phyloP scores from a whole-genome alignment of 2,888 invertebrate genomes.

The Asteroscopus sphinx region DNA sequence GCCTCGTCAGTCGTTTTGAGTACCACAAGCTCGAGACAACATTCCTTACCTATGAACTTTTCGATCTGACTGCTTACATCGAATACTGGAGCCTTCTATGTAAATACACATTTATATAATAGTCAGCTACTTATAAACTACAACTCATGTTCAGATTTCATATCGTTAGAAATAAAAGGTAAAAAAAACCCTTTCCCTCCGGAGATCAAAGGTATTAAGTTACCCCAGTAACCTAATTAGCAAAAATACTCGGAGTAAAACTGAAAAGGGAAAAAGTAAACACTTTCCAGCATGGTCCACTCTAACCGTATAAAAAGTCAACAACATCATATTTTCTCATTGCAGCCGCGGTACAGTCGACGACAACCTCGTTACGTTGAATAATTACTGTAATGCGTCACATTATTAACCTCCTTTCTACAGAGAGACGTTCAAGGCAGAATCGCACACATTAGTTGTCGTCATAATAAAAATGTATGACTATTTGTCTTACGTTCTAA shows the following conservation, averaged over 20 bases:
- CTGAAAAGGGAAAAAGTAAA: conserved; percentile 15
- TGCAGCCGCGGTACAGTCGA: conserved; percentile 58
- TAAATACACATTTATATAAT: too few species aligned
- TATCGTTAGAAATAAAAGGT: too few species aligned
- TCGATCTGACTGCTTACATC: too few species aligned
- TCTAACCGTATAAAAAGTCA: conserved; percentile 46
- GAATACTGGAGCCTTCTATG: too few species aligned
- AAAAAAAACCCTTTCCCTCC: too few species aligned
- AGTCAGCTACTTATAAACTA: too few species aligned
- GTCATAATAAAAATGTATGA: conserved; percentile 63
- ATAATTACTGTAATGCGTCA: conserved; percentile 64
- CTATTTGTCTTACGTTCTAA: conserved; percentile 49
- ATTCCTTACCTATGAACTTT: conserved; percentile 14
- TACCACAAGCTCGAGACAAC: neutral
- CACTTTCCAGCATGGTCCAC: conserved; percentile 14
- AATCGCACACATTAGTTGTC: conserved; percentile 11
- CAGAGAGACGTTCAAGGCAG: conserved; percentile 3
- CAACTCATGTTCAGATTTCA: too few species aligned
- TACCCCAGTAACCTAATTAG: neutral
- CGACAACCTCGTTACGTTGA: conserved; percentile 62
- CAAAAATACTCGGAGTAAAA: neutral
- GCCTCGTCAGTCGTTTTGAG: neutral
- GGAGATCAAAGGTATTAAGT: too few species aligned
- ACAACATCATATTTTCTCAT: conserved; percentile 51
- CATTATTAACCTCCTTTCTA: conserved; percentile 67